phyloP scores from a whole-genome alignment of 2,113 vertebrate genomes.

The Aegypius monachus region DNA sequence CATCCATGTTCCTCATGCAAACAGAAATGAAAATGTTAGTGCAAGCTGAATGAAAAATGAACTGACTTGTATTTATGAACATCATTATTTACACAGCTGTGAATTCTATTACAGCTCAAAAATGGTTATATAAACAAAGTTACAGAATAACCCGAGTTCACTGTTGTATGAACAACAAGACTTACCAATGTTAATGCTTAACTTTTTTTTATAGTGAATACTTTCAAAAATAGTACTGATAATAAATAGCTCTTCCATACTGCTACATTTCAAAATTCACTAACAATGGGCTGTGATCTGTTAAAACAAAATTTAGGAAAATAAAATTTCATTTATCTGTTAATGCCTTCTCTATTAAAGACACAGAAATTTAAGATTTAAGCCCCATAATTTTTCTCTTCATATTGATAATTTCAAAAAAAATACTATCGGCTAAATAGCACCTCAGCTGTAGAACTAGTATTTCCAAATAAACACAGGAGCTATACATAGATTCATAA shows the following conservation, averaged over 20 bases:
- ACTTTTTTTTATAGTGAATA: neutral
- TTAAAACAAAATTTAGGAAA: neutral
- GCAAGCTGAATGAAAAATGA: slow-evolving; percentile 48
- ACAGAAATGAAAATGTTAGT: slow-evolving; percentile 56
- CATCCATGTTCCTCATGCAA: slow-evolving; percentile 14
- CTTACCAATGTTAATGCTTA: neutral
- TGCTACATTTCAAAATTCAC: neutral
- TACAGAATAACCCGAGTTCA: slow-evolving; percentile 12
- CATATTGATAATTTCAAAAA: neutral
- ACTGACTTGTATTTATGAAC: slow-evolving; percentile 40
- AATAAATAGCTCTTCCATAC: neutral
- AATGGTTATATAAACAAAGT: slow-evolving; percentile 7
- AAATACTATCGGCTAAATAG: neutral
- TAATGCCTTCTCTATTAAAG: neutral
- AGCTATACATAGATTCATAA: neutral
- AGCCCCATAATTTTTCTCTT: neutral
- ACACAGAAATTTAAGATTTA: neutral
- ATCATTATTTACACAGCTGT: slow-evolving; percentile 62
- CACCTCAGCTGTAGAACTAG: neutral
- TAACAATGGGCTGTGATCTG: neutral
- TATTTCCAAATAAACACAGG: neutral
- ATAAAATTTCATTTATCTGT: neutral
- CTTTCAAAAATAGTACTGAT: neutral
- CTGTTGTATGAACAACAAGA: neutral
- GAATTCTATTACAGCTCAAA: slow-evolving; percentile 31